Evolutionary conservation across 2,888 invertebrate species (phyloP), one percentile per base, ranked within the genome.

Genomic region (Biston stratarius): DNA sequence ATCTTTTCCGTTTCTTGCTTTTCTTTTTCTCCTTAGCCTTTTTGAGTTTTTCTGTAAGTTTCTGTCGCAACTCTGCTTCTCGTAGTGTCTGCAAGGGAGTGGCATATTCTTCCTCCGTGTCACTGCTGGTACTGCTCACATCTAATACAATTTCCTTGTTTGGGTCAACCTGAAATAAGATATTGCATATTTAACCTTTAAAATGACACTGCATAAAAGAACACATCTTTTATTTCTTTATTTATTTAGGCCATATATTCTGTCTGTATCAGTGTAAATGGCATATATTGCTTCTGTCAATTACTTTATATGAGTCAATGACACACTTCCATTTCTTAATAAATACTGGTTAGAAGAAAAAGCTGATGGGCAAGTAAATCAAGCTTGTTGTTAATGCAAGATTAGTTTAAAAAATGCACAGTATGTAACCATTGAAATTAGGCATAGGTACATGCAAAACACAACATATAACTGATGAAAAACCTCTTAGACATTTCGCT

Each of bases 51-150:
- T 96, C 95, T 61, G 95, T 95, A 64, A 96, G 85, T 82, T 97
- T 97, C 76, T 96, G 95, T 66, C 95, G 94, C 0, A 98, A 85
- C 85, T 98, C 98, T 63, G 96, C 96, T 81, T 97, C 97, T 24
- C 98, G 91, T 47, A 98, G 86, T 71, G 96, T 96, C 38, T 97
- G 97, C 59, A 98, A 86, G 0, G 98, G 98, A 0, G 98, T 98
- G 1, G 96, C 93, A 83, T 97, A 97, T 74, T 98, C 97, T 68
- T 96, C 95, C 72, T 96, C 97, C 33, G 97, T 96, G 78, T 98
- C 98, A 69, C 98, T 98, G 79, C 98, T 98, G 6, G 99, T 99
- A 79, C 98, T 98, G 83, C 98, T 98, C 0, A 99, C 97, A 86
- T 99, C 99, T 64, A 99, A 88, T 1, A 99, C 97, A 78, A 97